phyloP scores from a whole-genome alignment of 2,113 vertebrate genomes.

The Uria lomvia region DNA sequence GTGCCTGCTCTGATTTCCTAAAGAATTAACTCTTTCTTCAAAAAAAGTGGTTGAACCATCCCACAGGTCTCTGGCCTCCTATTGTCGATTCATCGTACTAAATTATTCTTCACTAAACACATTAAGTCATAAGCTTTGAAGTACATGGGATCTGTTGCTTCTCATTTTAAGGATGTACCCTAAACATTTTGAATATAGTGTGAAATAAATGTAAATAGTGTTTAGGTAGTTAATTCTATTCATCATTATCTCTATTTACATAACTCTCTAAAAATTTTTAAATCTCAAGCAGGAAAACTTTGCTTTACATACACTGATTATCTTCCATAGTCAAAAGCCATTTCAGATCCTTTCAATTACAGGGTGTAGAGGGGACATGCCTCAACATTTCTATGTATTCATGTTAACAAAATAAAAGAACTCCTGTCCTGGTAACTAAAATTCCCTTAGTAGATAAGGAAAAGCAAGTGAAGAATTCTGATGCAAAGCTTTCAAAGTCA shows the following conservation, averaged over 20 bases:
- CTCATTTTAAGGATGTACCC: neutral
- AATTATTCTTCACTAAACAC: neutral
- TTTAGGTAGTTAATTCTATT: neutral
- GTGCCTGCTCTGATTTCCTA: neutral
- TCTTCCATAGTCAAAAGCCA: neutral
- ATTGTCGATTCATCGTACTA: neutral
- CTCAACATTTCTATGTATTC: neutral
- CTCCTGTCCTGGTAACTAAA: neutral
- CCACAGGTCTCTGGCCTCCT: neutral
- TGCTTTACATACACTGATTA: neutral
- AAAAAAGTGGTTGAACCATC: neutral
- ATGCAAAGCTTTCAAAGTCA: neutral
- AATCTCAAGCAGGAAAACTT: neutral
- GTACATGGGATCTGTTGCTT: neutral
- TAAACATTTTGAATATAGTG: neutral
- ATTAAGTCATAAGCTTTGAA: neutral
- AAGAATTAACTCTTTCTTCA: fast-evolving
- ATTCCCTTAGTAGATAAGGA: neutral
- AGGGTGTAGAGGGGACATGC: neutral
- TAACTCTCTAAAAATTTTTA: neutral
- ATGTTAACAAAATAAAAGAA: neutral
- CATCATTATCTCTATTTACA: neutral
- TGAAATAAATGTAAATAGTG: neutral
- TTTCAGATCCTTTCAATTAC: neutral
- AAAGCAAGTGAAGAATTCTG: neutral